phyloP scores from a whole-genome alignment of 2,113 vertebrate species.

The Callithrix jacchus region DNA sequence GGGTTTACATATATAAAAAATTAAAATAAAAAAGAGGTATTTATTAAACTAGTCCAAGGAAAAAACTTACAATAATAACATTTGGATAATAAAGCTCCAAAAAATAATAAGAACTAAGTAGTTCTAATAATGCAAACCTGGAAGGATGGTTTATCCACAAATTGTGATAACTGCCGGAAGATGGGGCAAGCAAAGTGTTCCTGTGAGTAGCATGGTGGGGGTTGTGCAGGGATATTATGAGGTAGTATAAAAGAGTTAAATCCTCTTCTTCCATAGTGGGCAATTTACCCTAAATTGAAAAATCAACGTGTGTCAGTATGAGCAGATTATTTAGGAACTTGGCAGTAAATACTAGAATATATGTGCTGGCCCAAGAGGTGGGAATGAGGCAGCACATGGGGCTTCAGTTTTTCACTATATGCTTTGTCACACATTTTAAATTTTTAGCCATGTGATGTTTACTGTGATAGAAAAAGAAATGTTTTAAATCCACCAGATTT shows the following conservation, averaged over 20 bases:
- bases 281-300: neutral
- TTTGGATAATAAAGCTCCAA: neutral
- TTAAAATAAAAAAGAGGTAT: neutral
- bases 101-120: neutral
- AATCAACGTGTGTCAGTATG: too few relatives aligned
- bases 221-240: neutral
- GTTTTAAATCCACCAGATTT: neutral
- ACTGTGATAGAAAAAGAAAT: neutral
- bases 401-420: neutral
- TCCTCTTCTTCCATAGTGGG: neutral
- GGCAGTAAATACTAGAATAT: neutral
- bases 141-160: neutral
- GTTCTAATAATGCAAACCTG: neutral
- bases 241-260: neutral
- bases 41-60: neutral
- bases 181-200: neutral
- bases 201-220: neutral
- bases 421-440: neutral
- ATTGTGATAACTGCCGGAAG: neutral
- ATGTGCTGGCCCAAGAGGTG: neutral
- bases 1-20: neutral
- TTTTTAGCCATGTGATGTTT: neutral
- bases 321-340: neutral
- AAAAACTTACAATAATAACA: neutral
- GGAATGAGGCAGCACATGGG: accelerated